Conservation (phyloP, 1,140 invertebrate species). For the Heliconius eleuchia region DNA sequence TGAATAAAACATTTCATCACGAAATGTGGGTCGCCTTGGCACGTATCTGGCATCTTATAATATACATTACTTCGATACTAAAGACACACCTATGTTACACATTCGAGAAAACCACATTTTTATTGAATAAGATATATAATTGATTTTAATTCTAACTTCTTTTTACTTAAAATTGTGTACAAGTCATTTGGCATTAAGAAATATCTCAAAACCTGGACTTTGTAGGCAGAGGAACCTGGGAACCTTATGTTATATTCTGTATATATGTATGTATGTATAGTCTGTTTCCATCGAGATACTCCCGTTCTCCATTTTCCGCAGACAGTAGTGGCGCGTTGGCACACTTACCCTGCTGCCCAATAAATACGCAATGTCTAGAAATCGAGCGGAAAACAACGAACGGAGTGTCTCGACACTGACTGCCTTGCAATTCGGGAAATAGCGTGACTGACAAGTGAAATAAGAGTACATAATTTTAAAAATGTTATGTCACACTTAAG, state of each 20-base stretch:
- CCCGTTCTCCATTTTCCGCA: no score
- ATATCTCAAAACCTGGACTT: not conserved
- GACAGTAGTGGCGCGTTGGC: no score
- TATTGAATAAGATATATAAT: not conserved
- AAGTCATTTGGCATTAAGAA: not conserved
- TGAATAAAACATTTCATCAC: conserved; percentile 4
- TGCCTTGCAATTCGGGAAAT: no score
- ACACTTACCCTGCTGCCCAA: no score
- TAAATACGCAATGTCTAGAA: no score
- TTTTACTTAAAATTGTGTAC: not conserved
- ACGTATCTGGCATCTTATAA: not conserved
- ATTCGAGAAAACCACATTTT: conserved; percentile 7
- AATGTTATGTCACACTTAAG: no score
- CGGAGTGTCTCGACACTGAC: no score
- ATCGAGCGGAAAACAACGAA: no score
- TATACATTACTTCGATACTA: not conserved
- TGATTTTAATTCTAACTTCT: not conserved
- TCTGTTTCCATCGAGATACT: not conserved
- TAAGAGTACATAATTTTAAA: no score
- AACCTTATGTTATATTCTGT: not conserved
- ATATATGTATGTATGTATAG: not conserved
- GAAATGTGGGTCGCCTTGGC: not conserved
- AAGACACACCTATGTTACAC: not conserved
- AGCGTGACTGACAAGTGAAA: no score
- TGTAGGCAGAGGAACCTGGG: no score